Base-by-base conservation (phyloP, 2,113 vertebrate species). In the pig (Sus scrofa) region DNA sequence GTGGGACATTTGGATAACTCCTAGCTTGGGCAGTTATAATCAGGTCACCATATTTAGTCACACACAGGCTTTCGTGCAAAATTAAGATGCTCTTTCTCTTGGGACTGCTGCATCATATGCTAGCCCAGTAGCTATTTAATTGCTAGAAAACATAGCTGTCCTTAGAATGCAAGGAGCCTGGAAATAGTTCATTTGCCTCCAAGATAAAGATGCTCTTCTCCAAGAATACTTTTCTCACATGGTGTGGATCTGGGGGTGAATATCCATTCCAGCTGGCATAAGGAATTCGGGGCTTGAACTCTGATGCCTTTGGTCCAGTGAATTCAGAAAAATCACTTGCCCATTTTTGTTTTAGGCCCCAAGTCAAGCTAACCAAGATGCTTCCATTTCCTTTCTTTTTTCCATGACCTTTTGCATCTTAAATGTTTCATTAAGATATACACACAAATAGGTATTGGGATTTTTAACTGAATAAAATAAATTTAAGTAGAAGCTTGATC, bases 391-490 rank as follows among this genome's bases (percentile, higher is more conserved):
- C 16, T 97, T 86, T 74, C 58, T 14, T 81, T 74, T 82, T 84
- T 10, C 75, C 27, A 44, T 67, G n/a, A 34, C 77, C 56, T 65
- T 85, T 58, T 96, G 27, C 68, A 56, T 67, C 83, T 94, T 90
- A 85, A 89, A 95, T 87, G 24, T 94, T 92, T 81, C 54, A 37
- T 86, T 94, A 87, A 67, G 39, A 58, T 58, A 63, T 85, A 52
- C 73, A 84, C 65, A 27, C 24, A 93, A 88, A 67, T 39, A 65
- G 56, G 63, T 86, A 93, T 39, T 71, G 27, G n/a, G 32, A 50
- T 88, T 92, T 91, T 86, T 82, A 91, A 88, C n/a, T 50, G 2
- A 81, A 65, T 34, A 27, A 92, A 96, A 94, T 86, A 81, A 78
- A 87, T 71, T 71, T 62, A 73, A 84, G 22, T 86, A 2, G 93